These are phyloP conservation scores for Apotomis capreana DNA, from an alignment of 2,888 invertebrate genomes.

Conservation along the genomic window DNA sequence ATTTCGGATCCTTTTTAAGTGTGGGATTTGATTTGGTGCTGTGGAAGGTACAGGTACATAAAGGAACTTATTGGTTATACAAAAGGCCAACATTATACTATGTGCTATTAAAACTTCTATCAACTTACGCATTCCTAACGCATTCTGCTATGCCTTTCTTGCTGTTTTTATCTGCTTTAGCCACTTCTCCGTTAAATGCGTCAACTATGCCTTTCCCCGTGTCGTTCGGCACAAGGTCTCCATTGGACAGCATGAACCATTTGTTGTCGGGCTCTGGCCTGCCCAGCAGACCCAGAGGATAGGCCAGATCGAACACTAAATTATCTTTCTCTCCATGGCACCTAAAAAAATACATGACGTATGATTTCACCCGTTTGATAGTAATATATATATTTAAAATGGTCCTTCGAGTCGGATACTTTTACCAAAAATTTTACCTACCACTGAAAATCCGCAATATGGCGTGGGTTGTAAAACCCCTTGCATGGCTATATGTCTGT, in stretches of 20 bases:
- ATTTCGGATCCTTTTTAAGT: slow-evolving; percentile 62
- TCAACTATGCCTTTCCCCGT: slow-evolving; percentile 54
- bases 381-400: no score
- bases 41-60: background rate
- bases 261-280: slow-evolving; percentile 61
- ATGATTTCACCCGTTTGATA: no score
- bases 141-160: slow-evolving; percentile 61
- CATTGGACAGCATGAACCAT: slow-evolving; percentile 66
- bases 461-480: no score
- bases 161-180: slow-evolving; percentile 62
- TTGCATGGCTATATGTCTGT: no score
- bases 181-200: slow-evolving; percentile 58
- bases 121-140: slow-evolving; percentile 60
- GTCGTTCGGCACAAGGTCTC: slow-evolving; percentile 58
- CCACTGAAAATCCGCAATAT: no score
- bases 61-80: no score
- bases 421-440: no score
- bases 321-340: slow-evolving; percentile 88
- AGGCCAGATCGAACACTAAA: slow-evolving; percentile 82
- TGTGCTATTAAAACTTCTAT: background rate
- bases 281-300: slow-evolving; percentile 69
- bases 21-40: slow-evolving; percentile 25
- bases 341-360: slow-evolving; percentile 56
- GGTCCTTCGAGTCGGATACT: no score
- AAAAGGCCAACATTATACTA: no score